Conservation (phyloP, 2,797 vertebrate species). For the Hippopotamyrus pictus region DNA sequence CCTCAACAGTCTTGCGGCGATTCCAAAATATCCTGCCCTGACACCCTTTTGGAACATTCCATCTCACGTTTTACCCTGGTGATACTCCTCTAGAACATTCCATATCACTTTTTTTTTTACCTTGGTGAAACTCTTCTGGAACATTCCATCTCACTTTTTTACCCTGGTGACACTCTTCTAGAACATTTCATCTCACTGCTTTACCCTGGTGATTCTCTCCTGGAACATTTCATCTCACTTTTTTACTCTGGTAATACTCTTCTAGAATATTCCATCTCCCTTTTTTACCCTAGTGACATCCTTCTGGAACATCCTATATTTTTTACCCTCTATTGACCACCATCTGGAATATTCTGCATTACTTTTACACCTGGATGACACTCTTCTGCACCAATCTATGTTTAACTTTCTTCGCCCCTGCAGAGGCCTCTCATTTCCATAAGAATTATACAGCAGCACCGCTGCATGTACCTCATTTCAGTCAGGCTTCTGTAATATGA, state of each 20-base stretch:
- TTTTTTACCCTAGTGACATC: neutral
- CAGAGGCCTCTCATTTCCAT: neutral
- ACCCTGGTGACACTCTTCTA: neutral
- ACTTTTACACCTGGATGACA: neutral
- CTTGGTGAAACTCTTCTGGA: neutral
- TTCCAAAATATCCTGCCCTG: neutral
- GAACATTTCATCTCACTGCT: neutral
- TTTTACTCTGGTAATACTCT: neutral
- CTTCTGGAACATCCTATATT: neutral
- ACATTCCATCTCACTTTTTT: neutral
- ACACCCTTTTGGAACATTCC: neutral
- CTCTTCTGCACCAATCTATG: neutral
- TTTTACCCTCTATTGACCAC: neutral
- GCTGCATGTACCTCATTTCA: neutral
- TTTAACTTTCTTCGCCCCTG: neutral
- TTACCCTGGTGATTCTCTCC: neutral
- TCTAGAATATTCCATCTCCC: neutral
- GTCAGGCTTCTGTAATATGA: constrained; percentile 7
- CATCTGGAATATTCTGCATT: neutral
- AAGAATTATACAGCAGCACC: neutral
- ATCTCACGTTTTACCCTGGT: neutral
- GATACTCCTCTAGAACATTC: neutral
- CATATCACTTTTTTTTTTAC: neutral
- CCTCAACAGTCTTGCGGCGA: neutral
- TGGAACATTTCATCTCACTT: neutral